Base-by-base conservation (phyloP, 2,113 vertebrate species). In the Entelurus aequoreus region DNA sequence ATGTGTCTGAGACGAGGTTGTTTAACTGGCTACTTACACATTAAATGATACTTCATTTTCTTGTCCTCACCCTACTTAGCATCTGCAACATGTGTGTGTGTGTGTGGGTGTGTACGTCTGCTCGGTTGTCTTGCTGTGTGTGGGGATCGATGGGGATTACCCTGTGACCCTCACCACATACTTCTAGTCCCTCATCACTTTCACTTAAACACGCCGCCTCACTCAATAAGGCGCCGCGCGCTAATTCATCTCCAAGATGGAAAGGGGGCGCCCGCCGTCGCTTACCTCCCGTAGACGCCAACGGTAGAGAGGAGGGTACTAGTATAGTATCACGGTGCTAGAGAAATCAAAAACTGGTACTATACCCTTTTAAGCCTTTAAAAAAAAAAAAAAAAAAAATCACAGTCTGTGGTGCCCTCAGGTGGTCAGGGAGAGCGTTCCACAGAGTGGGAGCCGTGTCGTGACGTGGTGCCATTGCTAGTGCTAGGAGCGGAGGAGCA, bases 161-260 rank as follows among this genome's bases (percentile, higher is more conserved):
- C 84, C 87, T 80, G 57, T 80, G 83, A 86, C 86, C 86, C 60
- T 76, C 69, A 62, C 77, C 81, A 86, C 83, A 86, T 87, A 86
- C 87, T 88, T 88, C 85, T 85, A 82, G 80, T 92, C 90, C 90
- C 91, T 92, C 89, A 87, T 89, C 86, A 87, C 80, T 83, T 87
- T 84, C 84, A 86, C 86, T 87, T 87, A 86, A 86, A 87, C 84
- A 71, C 79, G 77, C 80, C 71, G 75, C 81, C 80, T 84, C 83
- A 86, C 87, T 88, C 84, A 84, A 87, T 87, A 87, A 85, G 84
- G 81, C 79, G 73, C 64, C 42, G 6, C 72, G 6, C 69, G 40
- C 93, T 95, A 95, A 98, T 98, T 98, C 93, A 94, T 97, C 95
- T 95, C 87, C 94, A 94, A 96, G 95, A 95, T 92, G 93, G 94